Conservation (phyloP, 1,140 invertebrate species). For the Ridgeia piscesae region DNA sequence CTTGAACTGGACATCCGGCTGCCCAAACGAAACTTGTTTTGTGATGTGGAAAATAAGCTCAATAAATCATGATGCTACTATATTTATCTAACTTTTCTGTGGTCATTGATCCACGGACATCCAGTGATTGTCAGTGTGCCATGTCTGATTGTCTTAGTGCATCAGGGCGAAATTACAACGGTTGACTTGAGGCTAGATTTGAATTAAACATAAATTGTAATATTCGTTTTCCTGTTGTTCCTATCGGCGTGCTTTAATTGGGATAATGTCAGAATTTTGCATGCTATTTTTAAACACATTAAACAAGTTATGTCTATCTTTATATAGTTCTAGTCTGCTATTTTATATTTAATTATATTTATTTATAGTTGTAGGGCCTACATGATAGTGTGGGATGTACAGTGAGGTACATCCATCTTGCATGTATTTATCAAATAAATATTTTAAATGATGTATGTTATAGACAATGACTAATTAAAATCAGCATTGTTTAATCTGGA, state of each 20-base stretch:
- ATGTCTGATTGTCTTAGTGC: background rate
- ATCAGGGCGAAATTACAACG: background rate
- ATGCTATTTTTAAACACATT: background rate
- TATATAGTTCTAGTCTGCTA: background rate
- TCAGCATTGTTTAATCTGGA: background rate
- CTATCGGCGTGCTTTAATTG: background rate
- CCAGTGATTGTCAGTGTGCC: background rate
- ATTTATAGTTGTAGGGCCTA: background rate
- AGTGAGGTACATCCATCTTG: background rate
- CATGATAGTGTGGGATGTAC: background rate
- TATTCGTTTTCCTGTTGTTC: background rate
- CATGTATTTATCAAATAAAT: background rate
- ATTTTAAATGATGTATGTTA: background rate
- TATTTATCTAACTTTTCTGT: background rate
- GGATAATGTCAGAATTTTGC: background rate
- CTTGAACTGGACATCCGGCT: background rate
- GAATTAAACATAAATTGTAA: too few species aligned
- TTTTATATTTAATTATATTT: background rate
- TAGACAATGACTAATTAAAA: background rate
- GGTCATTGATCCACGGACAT: background rate
- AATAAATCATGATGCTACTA: background rate
- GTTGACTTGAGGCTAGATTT: background rate
- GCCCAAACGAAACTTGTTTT: background rate
- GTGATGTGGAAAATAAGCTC: background rate
- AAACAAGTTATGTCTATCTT: background rate